Conservation (phyloP, 2,888 invertebrate species). For the Dicroscelio sp. region DNA sequence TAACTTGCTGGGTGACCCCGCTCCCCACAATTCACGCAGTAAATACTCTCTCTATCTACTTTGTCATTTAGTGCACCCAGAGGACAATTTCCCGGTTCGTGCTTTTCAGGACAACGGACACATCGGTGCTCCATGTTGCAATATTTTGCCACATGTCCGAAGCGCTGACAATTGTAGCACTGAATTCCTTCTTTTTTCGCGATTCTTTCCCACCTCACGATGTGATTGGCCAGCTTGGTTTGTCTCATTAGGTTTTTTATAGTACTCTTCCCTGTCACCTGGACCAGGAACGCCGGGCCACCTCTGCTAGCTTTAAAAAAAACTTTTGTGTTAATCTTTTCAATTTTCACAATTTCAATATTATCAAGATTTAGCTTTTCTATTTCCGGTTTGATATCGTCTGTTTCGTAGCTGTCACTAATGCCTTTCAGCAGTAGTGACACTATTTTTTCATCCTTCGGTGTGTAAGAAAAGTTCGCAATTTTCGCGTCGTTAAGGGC, state of each 20-base stretch:
- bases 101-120: background rate
- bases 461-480: background rate
- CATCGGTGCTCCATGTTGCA: background rate
- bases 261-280: slow-evolving; percentile 25
- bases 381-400: background rate
- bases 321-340: background rate
- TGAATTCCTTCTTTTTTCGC: background rate
- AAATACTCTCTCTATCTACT: background rate
- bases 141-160: background rate
- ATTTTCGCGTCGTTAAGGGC: background rate
- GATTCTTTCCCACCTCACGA: background rate
- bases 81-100: background rate
- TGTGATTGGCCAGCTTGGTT: background rate
- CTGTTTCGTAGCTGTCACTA: background rate
- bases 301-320: background rate
- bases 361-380: background rate
- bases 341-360: background rate
- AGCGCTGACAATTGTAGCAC: background rate
- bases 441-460: slow-evolving; percentile 19
- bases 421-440: background rate
- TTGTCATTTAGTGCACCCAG: background rate
- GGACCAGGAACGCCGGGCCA: slow-evolving; percentile 25
- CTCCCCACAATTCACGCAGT: background rate
- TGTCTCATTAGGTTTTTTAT: background rate
- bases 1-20: background rate